Evolutionary conservation across 2,113 vertebrate genomes (phyloP), one percentile per base, ranked within the genome.

Genomic region (Scomber scombrus): DNA sequence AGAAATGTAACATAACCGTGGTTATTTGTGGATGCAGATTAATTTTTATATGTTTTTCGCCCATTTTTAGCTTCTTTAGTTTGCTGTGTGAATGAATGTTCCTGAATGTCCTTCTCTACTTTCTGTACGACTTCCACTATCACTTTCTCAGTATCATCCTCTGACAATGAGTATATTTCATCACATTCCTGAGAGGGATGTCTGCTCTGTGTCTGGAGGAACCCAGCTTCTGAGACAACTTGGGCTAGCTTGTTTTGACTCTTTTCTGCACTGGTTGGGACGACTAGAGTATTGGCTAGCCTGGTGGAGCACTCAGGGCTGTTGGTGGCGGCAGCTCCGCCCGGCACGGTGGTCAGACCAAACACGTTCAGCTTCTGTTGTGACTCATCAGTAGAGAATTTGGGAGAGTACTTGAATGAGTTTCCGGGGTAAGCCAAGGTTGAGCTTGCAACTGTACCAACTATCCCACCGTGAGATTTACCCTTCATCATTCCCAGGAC

Each of bases 401-500:
- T 93, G 74, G 95, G 95, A 2, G 88, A 90, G 64, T 81, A 93
- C 19, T 94, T 95, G 55, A 95, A 91, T 8, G 92, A 92, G 81
- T 95, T 95, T 65, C 96, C 96, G 0, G 94, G 90, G 68, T 96
- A 95, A 47, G 93, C 93, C 2, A 96, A 81, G 43, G 89, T 90
- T 1, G 93, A 87, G 34, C 86, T 84, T 9, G 83, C 64, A 12
- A 88, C 18, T 78, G 92, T 18, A 91, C 92, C 93, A 83, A 23
- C 89, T 65, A 56, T 92, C 93, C 72, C 77, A 9, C 78, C 47
- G 0, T 76, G 69, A 75, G 68, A 75, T 87, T 94, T 97, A 80
- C 95, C 94, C 91, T 95, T 96, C 82, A 99, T 94, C 87, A 99
- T 94, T 69, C 97, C 97, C 80, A 99, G 89, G 15, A 99, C 97